Conservation (phyloP, 2,113 vertebrate species). For the Thunnus maccoyii region DNA sequence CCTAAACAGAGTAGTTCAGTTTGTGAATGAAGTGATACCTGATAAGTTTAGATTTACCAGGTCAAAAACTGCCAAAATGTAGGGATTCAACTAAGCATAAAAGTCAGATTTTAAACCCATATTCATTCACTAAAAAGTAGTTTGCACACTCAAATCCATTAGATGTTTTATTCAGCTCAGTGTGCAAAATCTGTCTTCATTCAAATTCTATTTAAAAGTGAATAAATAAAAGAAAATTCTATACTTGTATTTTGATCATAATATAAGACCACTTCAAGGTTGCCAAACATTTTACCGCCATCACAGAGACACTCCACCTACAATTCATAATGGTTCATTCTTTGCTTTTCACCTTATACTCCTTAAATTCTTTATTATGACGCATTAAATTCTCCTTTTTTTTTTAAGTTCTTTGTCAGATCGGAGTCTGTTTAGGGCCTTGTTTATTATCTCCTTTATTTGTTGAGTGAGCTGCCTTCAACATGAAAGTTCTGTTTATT, state of each 20-base stretch:
- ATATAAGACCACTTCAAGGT: not conserved
- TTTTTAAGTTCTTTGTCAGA: not conserved
- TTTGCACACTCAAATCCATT: too few species aligned
- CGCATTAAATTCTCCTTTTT: not conserved
- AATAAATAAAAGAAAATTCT: not conserved
- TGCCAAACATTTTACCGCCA: not conserved
- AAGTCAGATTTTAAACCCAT: not conserved
- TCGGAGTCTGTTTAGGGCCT: too few species aligned
- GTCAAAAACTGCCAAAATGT: not conserved
- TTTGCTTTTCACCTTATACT: not conserved
- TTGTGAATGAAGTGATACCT: not conserved
- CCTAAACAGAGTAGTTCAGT: too few species aligned
- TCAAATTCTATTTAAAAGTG: not conserved
- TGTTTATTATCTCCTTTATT: not conserved
- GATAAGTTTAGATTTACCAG: not conserved
- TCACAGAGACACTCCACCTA: too few species aligned
- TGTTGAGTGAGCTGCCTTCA: not conserved
- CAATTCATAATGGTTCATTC: not conserved
- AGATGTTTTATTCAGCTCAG: too few species aligned
- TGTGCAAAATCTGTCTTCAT: not conserved
- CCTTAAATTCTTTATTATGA: not conserved
- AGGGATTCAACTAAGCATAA: not conserved
- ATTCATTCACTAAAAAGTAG: too few species aligned
- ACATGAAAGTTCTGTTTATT: not conserved
- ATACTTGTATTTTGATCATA: not conserved